A percentile compares a stretch with the other conserved stretches of the same genome.
Evolutionary conservation across 2,797 vertebrate species (phyloP).

Genomic region (Molossus molossus): DNA sequence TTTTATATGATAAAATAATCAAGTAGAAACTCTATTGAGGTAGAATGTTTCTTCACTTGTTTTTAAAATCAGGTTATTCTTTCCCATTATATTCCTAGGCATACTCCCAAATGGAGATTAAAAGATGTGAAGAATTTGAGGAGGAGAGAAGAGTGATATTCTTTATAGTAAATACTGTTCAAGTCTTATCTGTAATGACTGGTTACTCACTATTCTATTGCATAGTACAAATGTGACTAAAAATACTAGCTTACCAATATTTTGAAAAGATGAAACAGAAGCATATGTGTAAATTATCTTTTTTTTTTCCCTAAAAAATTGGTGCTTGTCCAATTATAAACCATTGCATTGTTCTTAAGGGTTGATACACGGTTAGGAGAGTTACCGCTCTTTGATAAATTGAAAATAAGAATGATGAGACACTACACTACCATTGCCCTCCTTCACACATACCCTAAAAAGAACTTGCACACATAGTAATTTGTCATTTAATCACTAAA

Average conservation of each 20-base stretch:
- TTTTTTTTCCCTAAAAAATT: background rate
- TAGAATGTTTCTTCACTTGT: background rate
- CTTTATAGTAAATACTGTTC: background rate
- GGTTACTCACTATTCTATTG: background rate
- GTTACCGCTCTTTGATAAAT: background rate
- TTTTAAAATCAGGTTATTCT: background rate
- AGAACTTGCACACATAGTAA: background rate
- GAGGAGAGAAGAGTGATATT: background rate
- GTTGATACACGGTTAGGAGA: background rate
- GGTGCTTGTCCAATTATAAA: background rate
- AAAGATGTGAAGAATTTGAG: background rate
- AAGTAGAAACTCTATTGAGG: background rate
- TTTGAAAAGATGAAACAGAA: background rate
- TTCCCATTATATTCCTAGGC: background rate
- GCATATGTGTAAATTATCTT: accelerated
- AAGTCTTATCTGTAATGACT: background rate
- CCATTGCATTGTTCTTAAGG: background rate
- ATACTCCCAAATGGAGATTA: background rate
- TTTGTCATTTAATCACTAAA: conserved; percentile 1
- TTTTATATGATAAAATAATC: background rate
- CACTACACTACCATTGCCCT: background rate
- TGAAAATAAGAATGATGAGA: background rate
- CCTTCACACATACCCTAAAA: background rate
- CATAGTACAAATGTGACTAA: background rate
- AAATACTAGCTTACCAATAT: background rate